These are phyloP conservation scores for Apis cerana DNA, from an alignment of 1,140 invertebrate species.

Conservation along the genomic window DNA sequence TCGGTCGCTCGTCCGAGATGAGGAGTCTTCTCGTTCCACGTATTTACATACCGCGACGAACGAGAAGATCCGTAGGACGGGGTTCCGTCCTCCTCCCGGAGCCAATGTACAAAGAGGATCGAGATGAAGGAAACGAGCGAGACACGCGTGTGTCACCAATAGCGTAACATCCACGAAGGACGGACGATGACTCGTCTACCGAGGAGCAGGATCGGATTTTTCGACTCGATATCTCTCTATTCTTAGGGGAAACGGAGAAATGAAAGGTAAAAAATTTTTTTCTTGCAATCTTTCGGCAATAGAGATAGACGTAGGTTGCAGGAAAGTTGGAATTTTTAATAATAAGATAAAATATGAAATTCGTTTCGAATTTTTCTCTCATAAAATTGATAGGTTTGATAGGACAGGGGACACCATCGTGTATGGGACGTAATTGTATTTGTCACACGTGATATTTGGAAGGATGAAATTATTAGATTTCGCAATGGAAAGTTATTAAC, in stretches of 20 bases:
- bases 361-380: too few relatives aligned
- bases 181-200: slow-evolving; percentile 59
- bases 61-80: slow-evolving; percentile 41
- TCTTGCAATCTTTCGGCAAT: too few relatives aligned
- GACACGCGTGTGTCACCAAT: slow-evolving; percentile 52
- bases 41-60: slow-evolving; percentile 66
- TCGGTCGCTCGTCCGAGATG: slow-evolving; percentile 65
- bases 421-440: too few relatives aligned
- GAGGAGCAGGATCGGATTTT: slow-evolving; percentile 47
- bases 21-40: slow-evolving; percentile 59
- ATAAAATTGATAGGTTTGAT: too few relatives aligned
- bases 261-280: too few relatives aligned
- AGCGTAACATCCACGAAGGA: slow-evolving; percentile 59
- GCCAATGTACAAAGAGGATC: slow-evolving; percentile 43
- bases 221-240: too few relatives aligned
- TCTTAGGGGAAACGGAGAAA: background rate
- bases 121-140: slow-evolving; percentile 35
- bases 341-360: too few relatives aligned
- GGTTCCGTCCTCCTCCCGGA: slow-evolving; percentile 40
- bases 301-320: too few relatives aligned
- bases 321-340: too few relatives aligned
- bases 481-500: background rate
- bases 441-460: too few relatives aligned
- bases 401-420: too few relatives aligned
- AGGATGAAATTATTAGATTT: background rate